Evolutionary conservation across 1,140 invertebrate species (phyloP).

Genomic region (Eufriesea mexicana): DNA sequence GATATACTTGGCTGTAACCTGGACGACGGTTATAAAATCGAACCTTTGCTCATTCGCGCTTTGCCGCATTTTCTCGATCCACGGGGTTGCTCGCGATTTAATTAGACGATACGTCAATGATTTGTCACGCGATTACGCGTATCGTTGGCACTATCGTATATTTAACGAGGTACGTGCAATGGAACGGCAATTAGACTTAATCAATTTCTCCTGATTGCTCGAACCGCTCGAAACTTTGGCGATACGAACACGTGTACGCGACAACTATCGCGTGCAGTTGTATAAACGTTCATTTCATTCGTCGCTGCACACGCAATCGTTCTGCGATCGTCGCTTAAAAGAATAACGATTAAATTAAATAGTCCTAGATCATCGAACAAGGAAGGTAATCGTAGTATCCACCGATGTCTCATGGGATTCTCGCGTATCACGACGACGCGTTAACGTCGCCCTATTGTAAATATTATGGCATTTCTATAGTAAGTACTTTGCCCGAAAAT

Average conservation of each 20-base stretch:
- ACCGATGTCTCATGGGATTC: conserved; percentile 15
- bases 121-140: background rate
- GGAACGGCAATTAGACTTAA: background rate
- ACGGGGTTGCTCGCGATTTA: background rate
- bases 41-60: background rate
- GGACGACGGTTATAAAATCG: too few species aligned
- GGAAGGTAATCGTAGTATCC: background rate
- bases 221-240: background rate
- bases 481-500: background rate
- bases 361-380: conserved; percentile 5
- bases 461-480: conserved; percentile 26
- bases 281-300: background rate
- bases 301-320: conserved; percentile 4
- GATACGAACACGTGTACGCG: background rate
- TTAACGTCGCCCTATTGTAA: conserved; percentile 10
- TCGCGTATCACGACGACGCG: background rate
- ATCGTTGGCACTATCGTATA: background rate
- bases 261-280: conserved; percentile 2
- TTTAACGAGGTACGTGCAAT: background rate
- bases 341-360: conserved; percentile 7
- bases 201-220: background rate
- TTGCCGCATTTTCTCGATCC: too few species aligned
- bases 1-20: too few species aligned
- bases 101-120: background rate
- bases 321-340: conserved; percentile 4